Percentiles rank a stretch among this genome's conserved stretches.
Conservation (phyloP, 2,797 vertebrate species). For the Gambelia wislizenii region DNA sequence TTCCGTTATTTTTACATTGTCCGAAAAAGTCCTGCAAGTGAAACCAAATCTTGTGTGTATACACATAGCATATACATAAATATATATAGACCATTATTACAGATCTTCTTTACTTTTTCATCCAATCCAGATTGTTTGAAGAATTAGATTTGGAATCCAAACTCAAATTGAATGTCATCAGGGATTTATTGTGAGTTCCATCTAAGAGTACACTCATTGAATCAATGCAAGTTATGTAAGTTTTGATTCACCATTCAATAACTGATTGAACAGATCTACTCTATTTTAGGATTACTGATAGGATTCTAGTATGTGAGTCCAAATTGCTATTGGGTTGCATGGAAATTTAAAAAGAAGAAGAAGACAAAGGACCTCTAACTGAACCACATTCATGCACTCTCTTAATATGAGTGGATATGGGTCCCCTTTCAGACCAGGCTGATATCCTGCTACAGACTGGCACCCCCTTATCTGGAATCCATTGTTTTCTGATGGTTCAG, state of each 20-base stretch:
- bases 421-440: not conserved
- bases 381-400: no score
- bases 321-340: not conserved
- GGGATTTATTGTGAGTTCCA: no score
- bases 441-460: no score
- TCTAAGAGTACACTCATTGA: no score
- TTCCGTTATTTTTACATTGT: no score
- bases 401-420: not conserved
- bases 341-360: not conserved
- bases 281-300: no score
- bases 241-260: no score
- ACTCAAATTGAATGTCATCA: not conserved
- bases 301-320: not conserved
- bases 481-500: no score
- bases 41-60: constrained; percentile 4
- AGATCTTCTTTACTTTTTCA: not conserved
- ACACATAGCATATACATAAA: not conserved
- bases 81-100: not conserved
- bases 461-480: no score
- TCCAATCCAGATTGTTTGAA: not conserved
- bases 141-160: not conserved
- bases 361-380: not conserved
- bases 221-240: no score
- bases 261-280: no score
- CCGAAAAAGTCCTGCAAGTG: no score